phyloP scores from a whole-genome alignment of 2,797 vertebrate species.

The Lithobates pipiens region DNA sequence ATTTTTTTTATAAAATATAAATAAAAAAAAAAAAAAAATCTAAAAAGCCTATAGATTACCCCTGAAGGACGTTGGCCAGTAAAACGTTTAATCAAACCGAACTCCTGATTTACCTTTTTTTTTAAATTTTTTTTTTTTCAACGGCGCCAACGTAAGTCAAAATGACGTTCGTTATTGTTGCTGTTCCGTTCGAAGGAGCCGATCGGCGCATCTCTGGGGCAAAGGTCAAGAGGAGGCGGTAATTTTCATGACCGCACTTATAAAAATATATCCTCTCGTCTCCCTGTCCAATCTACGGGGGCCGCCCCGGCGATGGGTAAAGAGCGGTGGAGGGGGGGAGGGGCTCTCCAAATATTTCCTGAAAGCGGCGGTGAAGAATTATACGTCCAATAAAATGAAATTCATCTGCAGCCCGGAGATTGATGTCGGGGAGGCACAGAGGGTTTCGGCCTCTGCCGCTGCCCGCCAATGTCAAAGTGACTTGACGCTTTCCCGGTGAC shows the following conservation, averaged over 20 bases:
- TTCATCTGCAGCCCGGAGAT: conserved; percentile 17
- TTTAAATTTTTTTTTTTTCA: conserved; percentile 66
- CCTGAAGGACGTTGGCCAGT: conserved; percentile 53
- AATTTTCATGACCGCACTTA: conserved; percentile 44
- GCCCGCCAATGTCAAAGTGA: conserved; percentile 2
- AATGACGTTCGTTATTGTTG: conserved; percentile 65
- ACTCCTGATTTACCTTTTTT: conserved; percentile 70
- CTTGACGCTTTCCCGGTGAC: not conserved
- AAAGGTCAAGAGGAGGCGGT: conserved; percentile 61
- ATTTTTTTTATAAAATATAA: no score
- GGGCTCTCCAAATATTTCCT: conserved; percentile 15
- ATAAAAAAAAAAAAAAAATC: no score
- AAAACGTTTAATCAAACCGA: conserved; percentile 63
- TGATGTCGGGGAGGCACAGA: not conserved
- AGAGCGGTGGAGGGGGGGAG: not conserved
- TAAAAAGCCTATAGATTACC: not conserved
- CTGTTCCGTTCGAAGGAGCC: conserved; percentile 46
- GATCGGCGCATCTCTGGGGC: conserved; percentile 52
- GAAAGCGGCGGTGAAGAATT: conserved; percentile 16
- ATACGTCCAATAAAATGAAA: conserved; percentile 40
- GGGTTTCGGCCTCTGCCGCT: not conserved
- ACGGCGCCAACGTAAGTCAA: conserved; percentile 61
- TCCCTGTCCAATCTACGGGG: conserved; percentile 5
- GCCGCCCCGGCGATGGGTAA: conserved; percentile 10
- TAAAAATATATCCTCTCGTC: conserved; percentile 32